Percentiles rank a stretch among this genome's conserved stretches.
phyloP scores from a whole-genome alignment of 1,140 invertebrate genomes.

The Eurosta solidaginis region DNA sequence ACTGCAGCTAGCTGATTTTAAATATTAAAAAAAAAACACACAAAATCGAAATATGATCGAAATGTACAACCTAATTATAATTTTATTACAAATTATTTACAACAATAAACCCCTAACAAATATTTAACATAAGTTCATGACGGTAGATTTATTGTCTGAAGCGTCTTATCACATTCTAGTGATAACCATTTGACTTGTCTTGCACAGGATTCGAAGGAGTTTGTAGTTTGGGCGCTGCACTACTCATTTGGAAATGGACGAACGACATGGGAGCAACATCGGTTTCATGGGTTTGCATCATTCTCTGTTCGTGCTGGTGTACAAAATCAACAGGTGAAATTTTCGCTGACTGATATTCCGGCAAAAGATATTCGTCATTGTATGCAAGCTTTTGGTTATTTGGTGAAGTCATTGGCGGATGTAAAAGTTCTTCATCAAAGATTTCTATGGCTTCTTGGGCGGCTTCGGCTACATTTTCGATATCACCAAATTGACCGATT shows the following conservation, averaged over 20 bases:
- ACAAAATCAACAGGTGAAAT: not conserved
- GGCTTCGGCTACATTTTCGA: not conserved
- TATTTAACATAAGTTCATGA: not conserved
- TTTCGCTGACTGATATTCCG: not conserved
- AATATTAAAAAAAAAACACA: no score
- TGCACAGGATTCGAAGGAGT: slow-evolving; percentile 43
- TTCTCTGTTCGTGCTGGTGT: not conserved
- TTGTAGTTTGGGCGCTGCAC: not conserved
- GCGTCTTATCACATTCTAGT: slow-evolving; percentile 40
- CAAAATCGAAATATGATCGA: no score
- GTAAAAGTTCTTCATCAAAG: not conserved
- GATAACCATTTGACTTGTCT: slow-evolving; percentile 52
- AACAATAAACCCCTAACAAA: not conserved
- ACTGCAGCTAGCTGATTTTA: no score
- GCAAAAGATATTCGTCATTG: not conserved
- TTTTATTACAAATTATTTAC: not conserved
- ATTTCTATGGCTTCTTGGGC: not conserved
- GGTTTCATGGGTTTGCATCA: not conserved
- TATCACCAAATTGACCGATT: not conserved
- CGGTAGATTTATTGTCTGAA: not conserved
- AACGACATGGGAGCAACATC: not conserved
- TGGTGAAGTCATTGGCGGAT: not conserved
- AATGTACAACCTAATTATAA: no score
- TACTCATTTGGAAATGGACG: not conserved
- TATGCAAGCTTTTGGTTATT: not conserved